Evolutionary conservation across 2,888 invertebrate genomes (phyloP).

Genomic region (Drosophila mimica): DNA sequence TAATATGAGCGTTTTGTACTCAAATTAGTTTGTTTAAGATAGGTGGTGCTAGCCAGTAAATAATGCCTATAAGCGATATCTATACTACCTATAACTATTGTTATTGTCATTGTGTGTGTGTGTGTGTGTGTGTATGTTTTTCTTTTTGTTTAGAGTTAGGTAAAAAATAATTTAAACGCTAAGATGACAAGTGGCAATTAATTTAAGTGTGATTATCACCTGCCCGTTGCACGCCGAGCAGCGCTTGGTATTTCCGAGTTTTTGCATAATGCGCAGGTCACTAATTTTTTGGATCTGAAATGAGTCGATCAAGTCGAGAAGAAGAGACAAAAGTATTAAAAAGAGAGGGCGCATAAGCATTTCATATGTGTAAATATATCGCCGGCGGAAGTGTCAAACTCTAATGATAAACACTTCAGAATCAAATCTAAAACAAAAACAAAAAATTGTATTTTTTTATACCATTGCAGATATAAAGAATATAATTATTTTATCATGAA

Average conservation of each 20-base stretch:
- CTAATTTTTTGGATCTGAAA: slow-evolving; percentile 77
- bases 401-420: slow-evolving; percentile 25
- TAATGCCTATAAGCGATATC: slow-evolving; percentile 36
- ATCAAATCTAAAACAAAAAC: background rate
- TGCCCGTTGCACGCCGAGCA: slow-evolving; percentile 65
- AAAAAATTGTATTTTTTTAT: background rate
- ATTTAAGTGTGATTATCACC: slow-evolving; percentile 81
- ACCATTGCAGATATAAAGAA: background rate
- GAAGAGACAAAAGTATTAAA: slow-evolving; percentile 5
- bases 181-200: slow-evolving; percentile 81
- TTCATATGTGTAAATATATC: slow-evolving; percentile 17
- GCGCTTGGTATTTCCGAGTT: slow-evolving; percentile 69
- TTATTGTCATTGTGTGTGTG: slow-evolving; percentile 13
- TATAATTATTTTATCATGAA: background rate
- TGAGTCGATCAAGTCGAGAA: slow-evolving; percentile 10
- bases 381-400: slow-evolving; percentile 31
- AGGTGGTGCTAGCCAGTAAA: slow-evolving; percentile 6
- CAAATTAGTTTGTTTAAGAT: slow-evolving; percentile 53
- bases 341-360: slow-evolving; percentile 54
- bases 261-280: slow-evolving; percentile 59
- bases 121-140: slow-evolving; percentile 29
- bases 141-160: slow-evolving; percentile 56
- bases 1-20: slow-evolving; percentile 43
- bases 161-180: slow-evolving; percentile 78
- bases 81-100: slow-evolving; percentile 32